Evolutionary conservation across 2,113 vertebrate genomes (phyloP).

Genomic region (Siniperca knerii): DNA sequence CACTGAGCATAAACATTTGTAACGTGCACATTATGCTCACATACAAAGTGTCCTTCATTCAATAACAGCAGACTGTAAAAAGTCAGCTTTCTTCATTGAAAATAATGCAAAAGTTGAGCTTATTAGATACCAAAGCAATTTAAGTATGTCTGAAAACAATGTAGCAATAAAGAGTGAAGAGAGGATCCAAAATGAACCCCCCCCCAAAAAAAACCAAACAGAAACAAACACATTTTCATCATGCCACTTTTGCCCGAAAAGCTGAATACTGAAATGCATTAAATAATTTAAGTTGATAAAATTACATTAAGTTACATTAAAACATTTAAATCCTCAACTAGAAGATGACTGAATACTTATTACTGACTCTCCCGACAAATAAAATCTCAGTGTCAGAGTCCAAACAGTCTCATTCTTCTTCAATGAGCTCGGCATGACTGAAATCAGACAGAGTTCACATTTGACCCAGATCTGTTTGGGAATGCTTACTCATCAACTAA

Average conservation of each 20-base stretch:
- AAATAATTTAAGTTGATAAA: conserved; percentile 59
- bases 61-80: not conserved
- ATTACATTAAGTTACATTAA: conserved; percentile 52
- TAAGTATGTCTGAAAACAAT: not conserved
- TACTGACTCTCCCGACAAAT: not conserved
- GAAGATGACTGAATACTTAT: conserved; percentile 28
- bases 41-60: conserved; percentile 41
- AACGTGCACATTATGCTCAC: not conserved
- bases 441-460: conserved; percentile 2
- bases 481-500: not conserved
- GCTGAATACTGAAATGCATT: conserved; percentile 73
- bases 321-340: conserved; percentile 47
- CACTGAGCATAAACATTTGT: not conserved
- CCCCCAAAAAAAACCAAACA: not conserved
- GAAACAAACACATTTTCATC: conserved; percentile 11
- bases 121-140: not conserved
- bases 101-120: conserved; percentile 33
- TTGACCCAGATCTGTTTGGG: not conserved
- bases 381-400: not conserved
- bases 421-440: not conserved
- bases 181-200: not conserved
- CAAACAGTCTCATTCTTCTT: not conserved
- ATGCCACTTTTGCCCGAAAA: conserved; percentile 30
- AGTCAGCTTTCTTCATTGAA: conserved; percentile 11
- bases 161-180: not conserved